Conservation (phyloP, 2,113 vertebrate species). For the Polypterus senegalus region DNA sequence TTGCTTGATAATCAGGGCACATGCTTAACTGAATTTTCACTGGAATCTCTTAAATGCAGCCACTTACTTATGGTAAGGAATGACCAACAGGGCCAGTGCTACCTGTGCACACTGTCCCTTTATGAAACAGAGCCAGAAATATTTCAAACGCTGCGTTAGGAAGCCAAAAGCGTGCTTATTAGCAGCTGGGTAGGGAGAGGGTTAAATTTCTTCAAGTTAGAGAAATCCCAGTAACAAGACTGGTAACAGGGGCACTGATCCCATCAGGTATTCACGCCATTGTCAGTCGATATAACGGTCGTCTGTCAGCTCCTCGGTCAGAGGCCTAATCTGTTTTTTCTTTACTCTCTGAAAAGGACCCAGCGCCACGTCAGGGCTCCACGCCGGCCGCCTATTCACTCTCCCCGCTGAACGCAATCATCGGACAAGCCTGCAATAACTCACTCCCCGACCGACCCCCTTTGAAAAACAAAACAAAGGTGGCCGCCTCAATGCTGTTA, state of each 20-base stretch:
- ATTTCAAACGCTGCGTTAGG: no score
- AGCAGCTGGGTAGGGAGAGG: conserved; percentile 14
- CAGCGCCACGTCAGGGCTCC: conserved; percentile 61
- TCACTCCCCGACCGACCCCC: conserved; percentile 65
- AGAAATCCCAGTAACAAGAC: conserved; percentile 29
- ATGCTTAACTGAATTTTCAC: no score
- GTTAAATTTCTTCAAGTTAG: conserved; percentile 27
- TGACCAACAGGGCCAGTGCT: no score
- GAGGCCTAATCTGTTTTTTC: conserved; percentile 69
- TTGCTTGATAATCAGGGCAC: no score
- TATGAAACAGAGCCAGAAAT: no score
- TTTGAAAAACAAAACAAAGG: conserved; percentile 66
- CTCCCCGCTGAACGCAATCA: conserved; percentile 83
- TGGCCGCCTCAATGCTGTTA: conserved; percentile 58
- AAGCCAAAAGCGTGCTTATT: no score
- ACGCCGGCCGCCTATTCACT: conserved; percentile 67
- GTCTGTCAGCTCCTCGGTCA: conserved; percentile 61
- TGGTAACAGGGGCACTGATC: conserved; percentile 46
- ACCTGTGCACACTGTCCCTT: no score
- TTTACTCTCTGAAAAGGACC: conserved; percentile 58
- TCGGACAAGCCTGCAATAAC: conserved; percentile 77
- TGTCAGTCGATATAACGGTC: conserved; percentile 62
- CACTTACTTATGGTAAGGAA: no score
- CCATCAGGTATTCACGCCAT: conserved; percentile 71
- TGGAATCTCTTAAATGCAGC: no score